Conservation (phyloP, 2,888 invertebrate genomes). For the Andrena camellia region DNA sequence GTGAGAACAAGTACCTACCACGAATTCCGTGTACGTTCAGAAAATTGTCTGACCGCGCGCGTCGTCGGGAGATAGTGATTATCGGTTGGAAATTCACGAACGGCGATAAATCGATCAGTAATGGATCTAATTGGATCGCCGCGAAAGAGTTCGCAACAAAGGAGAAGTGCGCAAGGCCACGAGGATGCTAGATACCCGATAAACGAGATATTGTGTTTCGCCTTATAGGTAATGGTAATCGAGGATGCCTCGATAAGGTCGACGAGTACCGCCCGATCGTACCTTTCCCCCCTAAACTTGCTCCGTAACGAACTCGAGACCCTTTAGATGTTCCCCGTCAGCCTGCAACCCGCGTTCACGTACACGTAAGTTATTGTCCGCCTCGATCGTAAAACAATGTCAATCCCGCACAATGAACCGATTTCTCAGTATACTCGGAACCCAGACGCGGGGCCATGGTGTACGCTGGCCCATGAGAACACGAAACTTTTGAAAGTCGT, state of each 20-base stretch:
- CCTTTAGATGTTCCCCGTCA: conserved; percentile 60
- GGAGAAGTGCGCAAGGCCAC: conserved; percentile 40
- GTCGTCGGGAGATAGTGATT: background rate
- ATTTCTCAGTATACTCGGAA: conserved; percentile 51
- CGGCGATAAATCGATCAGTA: conserved; percentile 58
- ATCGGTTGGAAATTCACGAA: conserved; percentile 15
- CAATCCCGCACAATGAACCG: conserved; percentile 58
- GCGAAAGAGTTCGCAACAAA: conserved; percentile 35
- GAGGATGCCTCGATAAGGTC: conserved; percentile 62
- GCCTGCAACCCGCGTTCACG: conserved; percentile 35
- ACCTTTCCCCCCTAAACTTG: conserved; percentile 36
- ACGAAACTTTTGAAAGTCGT: conserved; percentile 15
- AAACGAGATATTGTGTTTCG: conserved; percentile 67
- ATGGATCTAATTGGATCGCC: conserved; percentile 61
- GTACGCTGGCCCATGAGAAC: background rate
- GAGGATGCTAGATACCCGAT: conserved; percentile 54
- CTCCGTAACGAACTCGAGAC: conserved; percentile 57
- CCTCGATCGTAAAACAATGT: conserved; percentile 65
- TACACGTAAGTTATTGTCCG: conserved; percentile 55
- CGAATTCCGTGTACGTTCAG: background rate
- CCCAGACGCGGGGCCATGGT: background rate
- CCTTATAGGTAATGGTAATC: conserved; percentile 61
- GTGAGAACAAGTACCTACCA: background rate
- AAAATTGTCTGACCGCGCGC: no score
- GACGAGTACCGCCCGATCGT: conserved; percentile 41